Evolutionary conservation across 2,797 vertebrate genomes (phyloP).

Genomic region (Falco berigora): DNA sequence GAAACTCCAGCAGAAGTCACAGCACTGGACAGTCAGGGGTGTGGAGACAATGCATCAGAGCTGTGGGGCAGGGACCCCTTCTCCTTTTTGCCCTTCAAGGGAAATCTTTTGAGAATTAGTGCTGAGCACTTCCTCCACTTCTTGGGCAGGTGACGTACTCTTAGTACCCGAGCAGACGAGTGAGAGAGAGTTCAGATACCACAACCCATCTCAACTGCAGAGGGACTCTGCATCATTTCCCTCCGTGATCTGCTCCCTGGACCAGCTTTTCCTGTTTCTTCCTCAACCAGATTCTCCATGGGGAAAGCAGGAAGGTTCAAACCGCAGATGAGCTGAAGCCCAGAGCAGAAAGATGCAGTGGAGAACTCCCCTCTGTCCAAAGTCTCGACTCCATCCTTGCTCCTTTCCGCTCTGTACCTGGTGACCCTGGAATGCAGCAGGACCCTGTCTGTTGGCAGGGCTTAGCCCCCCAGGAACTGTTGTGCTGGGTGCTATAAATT

Average conservation of each 20-base stretch:
- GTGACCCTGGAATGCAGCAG: not conserved
- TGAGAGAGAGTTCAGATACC: not conserved
- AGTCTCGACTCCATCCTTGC: not conserved
- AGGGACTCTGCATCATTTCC: not conserved
- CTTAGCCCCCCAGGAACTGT: not conserved
- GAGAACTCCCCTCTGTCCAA: not conserved
- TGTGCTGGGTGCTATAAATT: not conserved
- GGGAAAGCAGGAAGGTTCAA: not conserved
- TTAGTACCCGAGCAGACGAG: fast-evolving
- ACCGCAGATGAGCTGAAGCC: not conserved
- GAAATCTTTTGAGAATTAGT: not conserved
- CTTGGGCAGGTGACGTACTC: not conserved
- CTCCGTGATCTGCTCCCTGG: not conserved
- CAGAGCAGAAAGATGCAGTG: not conserved
- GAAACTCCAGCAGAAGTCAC: not conserved
- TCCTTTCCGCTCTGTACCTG: not conserved
- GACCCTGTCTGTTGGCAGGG: not conserved
- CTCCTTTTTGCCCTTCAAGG: not conserved
- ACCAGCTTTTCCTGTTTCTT: not conserved
- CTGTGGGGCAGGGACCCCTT: not conserved
- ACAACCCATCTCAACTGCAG: not conserved
- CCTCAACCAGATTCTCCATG: not conserved
- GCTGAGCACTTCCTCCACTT: not conserved
- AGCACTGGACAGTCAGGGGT: fast-evolving
- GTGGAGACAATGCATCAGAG: not conserved